phyloP scores from a whole-genome alignment of 2,797 vertebrate species.

The Salmo trutta region DNA sequence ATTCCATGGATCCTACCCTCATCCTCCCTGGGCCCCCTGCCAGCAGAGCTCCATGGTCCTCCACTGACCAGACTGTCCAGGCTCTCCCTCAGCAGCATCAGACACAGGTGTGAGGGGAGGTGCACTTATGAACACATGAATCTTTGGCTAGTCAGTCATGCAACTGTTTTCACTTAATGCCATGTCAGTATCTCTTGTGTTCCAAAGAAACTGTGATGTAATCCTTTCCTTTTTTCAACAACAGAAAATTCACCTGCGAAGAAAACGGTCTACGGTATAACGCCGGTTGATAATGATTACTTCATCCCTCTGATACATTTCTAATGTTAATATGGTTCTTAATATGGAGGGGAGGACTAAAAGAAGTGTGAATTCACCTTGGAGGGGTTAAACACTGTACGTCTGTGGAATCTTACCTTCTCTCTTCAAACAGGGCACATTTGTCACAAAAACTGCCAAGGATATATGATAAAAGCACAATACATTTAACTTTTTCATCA shows the following conservation, averaged over 20 bases:
- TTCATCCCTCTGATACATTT: not conserved
- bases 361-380: no score
- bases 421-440: no score
- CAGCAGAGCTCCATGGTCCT: constrained; percentile 57
- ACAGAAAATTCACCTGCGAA: not conserved
- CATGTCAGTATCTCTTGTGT: not conserved
- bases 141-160: constrained; percentile 65
- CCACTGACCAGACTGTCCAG: constrained; percentile 54
- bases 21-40: constrained; percentile 52
- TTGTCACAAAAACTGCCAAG: no score
- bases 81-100: not conserved
- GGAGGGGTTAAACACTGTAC: no score
- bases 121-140: constrained; percentile 87
- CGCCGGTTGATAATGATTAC: not conserved
- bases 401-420: no score
- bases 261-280: constrained; percentile 18
- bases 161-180: not conserved
- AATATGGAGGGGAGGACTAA: constrained; percentile 28
- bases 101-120: constrained; percentile 56
- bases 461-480: no score
- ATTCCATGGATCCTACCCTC: not conserved
- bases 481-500: no score
- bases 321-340: not conserved
- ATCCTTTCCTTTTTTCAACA: not conserved
- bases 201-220: not conserved